Evolutionary conservation across 1,140 invertebrate genomes (phyloP).

Genomic region (Dreissena rostriformis): DNA sequence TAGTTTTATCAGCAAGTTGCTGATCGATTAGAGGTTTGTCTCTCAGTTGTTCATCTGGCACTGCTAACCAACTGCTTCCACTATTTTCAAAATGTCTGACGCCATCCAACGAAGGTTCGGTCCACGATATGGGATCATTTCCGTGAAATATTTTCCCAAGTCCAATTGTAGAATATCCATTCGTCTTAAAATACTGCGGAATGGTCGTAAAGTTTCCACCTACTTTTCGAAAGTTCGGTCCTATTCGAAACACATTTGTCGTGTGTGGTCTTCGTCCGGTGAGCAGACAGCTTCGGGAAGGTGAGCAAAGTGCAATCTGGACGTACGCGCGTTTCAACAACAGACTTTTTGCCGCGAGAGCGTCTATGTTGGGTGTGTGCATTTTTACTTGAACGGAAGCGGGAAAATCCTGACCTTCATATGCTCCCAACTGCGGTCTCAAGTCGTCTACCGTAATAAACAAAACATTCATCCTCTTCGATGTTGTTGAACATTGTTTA

Average conservation of each 20-base stretch:
- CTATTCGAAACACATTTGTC: slow-evolving; percentile 36
- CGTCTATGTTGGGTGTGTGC: slow-evolving; percentile 88
- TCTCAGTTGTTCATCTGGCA: slow-evolving; percentile 12
- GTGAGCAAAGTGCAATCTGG: slow-evolving; percentile 80
- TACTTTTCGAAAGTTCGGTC: slow-evolving; percentile 41
- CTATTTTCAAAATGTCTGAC: slow-evolving; percentile 24
- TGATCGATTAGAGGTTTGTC: slow-evolving; percentile 9
- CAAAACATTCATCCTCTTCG: slow-evolving; percentile 84
- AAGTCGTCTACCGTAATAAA: slow-evolving; percentile 91
- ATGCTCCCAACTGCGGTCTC: slow-evolving; percentile 86
- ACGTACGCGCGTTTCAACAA: slow-evolving; percentile 86
- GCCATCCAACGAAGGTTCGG: slow-evolving; percentile 15
- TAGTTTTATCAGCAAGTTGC: slow-evolving; percentile 19
- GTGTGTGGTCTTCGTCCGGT: slow-evolving; percentile 46
- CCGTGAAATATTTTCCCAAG: slow-evolving; percentile 53
- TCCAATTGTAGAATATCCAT: slow-evolving; percentile 46
- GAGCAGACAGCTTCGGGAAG: slow-evolving; percentile 73
- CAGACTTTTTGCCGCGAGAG: slow-evolving; percentile 84
- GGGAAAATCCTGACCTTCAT: slow-evolving; percentile 77
- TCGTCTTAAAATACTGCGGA: slow-evolving; percentile 53
- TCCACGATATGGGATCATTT: slow-evolving; percentile 55
- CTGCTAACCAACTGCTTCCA: slow-evolving; percentile 22
- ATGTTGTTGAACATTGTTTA: too few relatives aligned
- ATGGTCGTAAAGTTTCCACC: slow-evolving; percentile 51
- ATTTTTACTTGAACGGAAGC: slow-evolving; percentile 80